Percentiles rank a stretch among this genome's conserved stretches.
These are phyloP conservation scores for Oncorhynchus kisutch DNA, from an alignment of 2,113 vertebrate genomes.

Conservation along the genomic window DNA sequence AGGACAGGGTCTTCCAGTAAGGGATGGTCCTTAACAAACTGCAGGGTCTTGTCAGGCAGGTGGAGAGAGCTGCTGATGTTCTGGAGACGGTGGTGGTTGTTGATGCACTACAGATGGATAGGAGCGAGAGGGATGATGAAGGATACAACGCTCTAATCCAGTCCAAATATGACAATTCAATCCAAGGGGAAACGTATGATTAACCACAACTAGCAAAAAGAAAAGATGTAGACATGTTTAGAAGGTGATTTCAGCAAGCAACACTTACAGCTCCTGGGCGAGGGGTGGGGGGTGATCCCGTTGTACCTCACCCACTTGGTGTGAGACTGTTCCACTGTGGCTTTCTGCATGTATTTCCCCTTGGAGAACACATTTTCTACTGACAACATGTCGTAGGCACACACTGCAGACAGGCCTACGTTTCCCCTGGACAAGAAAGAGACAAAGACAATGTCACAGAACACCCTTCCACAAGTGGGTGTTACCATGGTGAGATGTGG, in stretches of 20 bases:
- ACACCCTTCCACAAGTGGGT: not conserved
- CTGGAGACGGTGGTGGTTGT: constrained; percentile 77
- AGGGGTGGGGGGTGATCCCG: constrained; percentile 83
- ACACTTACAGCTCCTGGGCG: constrained; percentile 90
- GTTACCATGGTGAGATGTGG: too few relatives aligned
- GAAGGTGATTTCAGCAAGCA: not conserved
- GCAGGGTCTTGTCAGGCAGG: constrained; percentile 92
- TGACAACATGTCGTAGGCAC: constrained; percentile 83
- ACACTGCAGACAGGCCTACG: constrained; percentile 92
- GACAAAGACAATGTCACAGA: not conserved
- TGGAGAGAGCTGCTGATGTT: constrained; percentile 86
- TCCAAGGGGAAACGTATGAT: too few relatives aligned
- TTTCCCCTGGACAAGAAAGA: constrained; percentile 80
- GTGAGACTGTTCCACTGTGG: constrained; percentile 91
- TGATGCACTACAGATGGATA: constrained; percentile 81
- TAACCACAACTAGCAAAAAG: too few relatives aligned
- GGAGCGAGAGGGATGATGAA: not conserved
- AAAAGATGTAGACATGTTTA: not conserved
- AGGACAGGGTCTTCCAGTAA: constrained; percentile 90
- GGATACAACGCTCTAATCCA: not conserved
- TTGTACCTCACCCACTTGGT: constrained; percentile 95
- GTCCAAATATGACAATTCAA: not conserved
- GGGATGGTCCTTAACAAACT: constrained; percentile 95
- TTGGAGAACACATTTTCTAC: constrained; percentile 89
- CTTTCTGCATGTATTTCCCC: constrained; percentile 97